Conservation (phyloP, 2,113 vertebrate species). For the Rhinoderma darwinii region DNA sequence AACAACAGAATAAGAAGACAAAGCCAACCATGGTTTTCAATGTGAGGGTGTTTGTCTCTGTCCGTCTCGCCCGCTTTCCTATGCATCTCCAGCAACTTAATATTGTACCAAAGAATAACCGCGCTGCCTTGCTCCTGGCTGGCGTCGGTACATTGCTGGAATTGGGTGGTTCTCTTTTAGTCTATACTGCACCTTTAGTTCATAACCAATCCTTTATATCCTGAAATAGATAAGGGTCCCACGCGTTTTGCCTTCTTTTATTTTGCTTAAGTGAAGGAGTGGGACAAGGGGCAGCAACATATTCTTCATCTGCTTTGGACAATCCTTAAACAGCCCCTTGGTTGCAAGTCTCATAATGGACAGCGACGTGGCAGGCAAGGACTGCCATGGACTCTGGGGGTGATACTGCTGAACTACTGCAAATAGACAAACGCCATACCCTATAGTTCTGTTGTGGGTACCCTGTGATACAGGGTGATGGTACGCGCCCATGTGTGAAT, state of each 20-base stretch:
- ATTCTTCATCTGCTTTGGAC: background rate
- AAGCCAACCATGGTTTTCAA: background rate
- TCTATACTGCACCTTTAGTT: constrained; percentile 44
- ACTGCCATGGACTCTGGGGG: constrained; percentile 23
- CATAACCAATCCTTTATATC: background rate
- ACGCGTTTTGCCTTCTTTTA: background rate
- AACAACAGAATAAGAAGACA: background rate
- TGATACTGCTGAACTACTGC: constrained; percentile 76
- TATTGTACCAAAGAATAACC: constrained; percentile 85
- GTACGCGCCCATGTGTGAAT: constrained; percentile 70
- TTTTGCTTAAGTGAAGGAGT: background rate
- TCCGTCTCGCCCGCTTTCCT: constrained; percentile 72
- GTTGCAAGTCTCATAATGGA: background rate
- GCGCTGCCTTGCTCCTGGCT: background rate
- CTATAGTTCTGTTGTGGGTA: constrained; percentile 75
- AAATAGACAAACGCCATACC: constrained; percentile 64
- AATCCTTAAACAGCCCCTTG: constrained; percentile 27
- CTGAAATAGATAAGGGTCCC: constrained; percentile 16
- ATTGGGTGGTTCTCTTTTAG: constrained; percentile 23
- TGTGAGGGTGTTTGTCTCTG: background rate
- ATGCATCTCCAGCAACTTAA: constrained; percentile 88
- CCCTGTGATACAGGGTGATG: constrained; percentile 81
- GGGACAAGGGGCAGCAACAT: constrained; percentile 12
- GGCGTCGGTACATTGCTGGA: background rate
- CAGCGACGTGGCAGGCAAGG: background rate